Percentiles rank a stretch among this genome's conserved stretches.
Evolutionary conservation across 2,113 vertebrate species (phyloP).

Genomic region (Barbus barbus): DNA sequence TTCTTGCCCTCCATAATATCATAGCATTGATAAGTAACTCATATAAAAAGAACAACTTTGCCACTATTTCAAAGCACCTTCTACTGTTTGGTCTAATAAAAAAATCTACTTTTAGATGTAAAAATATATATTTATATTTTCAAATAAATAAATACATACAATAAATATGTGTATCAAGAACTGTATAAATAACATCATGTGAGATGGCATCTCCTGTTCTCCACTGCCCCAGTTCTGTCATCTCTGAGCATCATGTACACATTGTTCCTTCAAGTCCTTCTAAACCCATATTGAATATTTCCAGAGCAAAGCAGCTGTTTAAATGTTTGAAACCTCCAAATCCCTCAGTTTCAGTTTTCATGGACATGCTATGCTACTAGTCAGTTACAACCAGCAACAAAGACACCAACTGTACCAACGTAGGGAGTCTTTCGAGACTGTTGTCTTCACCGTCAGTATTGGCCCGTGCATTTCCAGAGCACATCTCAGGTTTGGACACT

Average conservation of each 20-base stretch:
- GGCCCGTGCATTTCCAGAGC: constrained; percentile 67
- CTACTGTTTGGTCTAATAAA: constrained; percentile 71
- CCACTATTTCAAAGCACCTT: constrained; percentile 68
- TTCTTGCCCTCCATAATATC: constrained; percentile 33
- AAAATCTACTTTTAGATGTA: constrained; percentile 84
- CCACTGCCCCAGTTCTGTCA: constrained; percentile 35
- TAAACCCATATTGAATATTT: constrained; percentile 54
- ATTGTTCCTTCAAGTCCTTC: constrained; percentile 61
- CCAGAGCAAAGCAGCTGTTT: constrained; percentile 49
- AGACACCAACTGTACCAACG: neutral
- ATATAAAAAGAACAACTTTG: constrained; percentile 59
- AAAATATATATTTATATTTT: constrained; percentile 99
- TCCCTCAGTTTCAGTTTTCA: neutral
- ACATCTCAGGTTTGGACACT: constrained; percentile 52
- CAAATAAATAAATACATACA: constrained; percentile 99
- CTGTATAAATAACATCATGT: constrained; percentile 92
- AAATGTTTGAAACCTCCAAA: constrained; percentile 39
- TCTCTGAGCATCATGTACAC: constrained; percentile 44
- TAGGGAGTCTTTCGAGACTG: constrained; percentile 64
- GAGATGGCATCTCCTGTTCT: constrained; percentile 66
- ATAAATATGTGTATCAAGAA: constrained; percentile 95
- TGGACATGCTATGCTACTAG: constrained; percentile 5
- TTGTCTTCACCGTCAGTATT: constrained; percentile 69
- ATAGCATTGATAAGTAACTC: constrained; percentile 29
- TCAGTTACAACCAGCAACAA: constrained; percentile 25